A percentile compares a stretch with the other conserved stretches of the same genome.
These are phyloP conservation scores for Cercopithecus petaurista DNA, from an alignment of 2,797 vertebrate species.

Conservation along the genomic window DNA sequence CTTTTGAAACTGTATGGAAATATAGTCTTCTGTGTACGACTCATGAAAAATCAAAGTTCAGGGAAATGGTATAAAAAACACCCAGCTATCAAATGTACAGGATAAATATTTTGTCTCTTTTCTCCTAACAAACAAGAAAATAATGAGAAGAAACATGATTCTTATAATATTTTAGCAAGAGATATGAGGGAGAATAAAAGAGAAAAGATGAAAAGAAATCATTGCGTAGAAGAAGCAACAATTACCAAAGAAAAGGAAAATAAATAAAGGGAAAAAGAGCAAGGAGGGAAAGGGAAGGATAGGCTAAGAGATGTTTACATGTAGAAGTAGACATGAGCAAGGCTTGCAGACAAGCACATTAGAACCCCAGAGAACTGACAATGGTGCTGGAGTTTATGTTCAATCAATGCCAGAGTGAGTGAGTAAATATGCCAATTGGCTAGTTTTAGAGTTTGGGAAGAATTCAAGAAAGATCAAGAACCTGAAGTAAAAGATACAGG, in stretches of 20 bases:
- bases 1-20: neutral
- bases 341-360: neutral
- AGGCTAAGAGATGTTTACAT: neutral
- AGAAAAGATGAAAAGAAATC: neutral
- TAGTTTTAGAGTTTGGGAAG: neutral
- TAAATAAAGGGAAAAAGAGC: neutral
- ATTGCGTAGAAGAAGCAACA: neutral
- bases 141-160: neutral
- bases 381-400: neutral
- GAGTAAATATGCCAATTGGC: neutral
- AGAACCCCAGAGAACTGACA: neutral
- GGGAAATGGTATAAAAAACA: neutral
- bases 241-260: neutral
- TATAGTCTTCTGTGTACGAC: neutral
- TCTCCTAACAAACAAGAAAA: conserved; percentile 12
- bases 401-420: neutral
- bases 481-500: neutral
- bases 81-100: neutral
- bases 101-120: neutral
- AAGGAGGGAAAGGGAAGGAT: neutral
- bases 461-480: neutral
- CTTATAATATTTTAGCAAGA: conserved; percentile 18
- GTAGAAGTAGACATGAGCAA: neutral
- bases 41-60: conserved; percentile 10
- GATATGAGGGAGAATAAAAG: neutral